Conservation (phyloP, 2,797 vertebrate genomes). For the Potorous gilbertii region DNA sequence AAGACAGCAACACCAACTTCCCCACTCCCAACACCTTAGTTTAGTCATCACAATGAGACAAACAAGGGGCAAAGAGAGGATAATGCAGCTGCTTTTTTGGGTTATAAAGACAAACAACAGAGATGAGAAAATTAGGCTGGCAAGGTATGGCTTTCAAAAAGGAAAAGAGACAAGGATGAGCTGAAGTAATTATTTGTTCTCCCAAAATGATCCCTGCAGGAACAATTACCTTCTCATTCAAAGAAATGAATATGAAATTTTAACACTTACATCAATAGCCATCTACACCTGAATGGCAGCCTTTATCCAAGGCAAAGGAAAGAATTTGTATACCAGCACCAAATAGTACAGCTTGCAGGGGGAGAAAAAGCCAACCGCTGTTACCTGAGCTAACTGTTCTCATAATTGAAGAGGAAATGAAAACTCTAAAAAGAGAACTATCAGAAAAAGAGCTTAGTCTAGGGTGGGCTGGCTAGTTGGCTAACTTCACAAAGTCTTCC, state of each 20-base stretch:
- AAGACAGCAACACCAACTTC: neutral
- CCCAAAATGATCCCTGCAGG: constrained; percentile 34
- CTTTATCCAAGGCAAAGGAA: neutral
- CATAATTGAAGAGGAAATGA: constrained; percentile 54
- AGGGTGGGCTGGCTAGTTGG: neutral
- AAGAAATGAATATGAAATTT: constrained; percentile 54
- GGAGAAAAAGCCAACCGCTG: neutral
- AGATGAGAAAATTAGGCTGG: constrained; percentile 31
- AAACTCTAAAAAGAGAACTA: constrained; percentile 56
- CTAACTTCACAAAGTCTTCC: neutral
- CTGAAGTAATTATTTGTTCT: constrained; percentile 45
- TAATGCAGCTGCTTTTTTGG: constrained; percentile 3
- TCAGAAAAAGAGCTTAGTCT: constrained; percentile 26
- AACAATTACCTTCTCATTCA: constrained; percentile 37
- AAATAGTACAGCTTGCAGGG: constrained; percentile 33
- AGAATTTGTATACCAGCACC: constrained; percentile 42
- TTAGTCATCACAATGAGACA: constrained; percentile 4
- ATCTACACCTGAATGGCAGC: constrained; percentile 22
- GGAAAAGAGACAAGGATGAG: constrained; percentile 46
- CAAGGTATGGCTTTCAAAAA: constrained; percentile 16
- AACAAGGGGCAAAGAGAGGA: neutral
- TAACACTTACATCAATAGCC: constrained; percentile 46
- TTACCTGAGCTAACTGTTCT: constrained; percentile 34
- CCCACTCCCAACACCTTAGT: neutral
- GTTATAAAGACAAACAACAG: constrained; percentile 13